phyloP scores from a whole-genome alignment of 2,113 vertebrate genomes.

The Hippocampus guttulatus region DNA sequence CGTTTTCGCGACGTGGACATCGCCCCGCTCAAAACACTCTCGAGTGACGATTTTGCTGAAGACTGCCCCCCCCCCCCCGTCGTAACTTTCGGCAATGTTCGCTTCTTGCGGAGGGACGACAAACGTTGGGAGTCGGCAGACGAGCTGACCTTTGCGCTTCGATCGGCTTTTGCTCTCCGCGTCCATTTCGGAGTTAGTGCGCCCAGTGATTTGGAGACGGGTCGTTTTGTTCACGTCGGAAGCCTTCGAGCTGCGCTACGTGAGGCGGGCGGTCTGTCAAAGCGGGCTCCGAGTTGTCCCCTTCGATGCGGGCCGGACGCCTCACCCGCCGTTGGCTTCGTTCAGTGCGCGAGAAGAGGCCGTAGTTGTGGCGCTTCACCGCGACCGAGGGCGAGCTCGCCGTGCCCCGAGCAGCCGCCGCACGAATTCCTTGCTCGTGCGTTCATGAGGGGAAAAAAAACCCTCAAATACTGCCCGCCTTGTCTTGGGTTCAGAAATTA shows the following conservation, averaged over 20 bases:
- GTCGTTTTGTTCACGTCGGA: not conserved
- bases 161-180: not conserved
- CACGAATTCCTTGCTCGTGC: too few species aligned
- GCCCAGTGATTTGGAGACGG: not conserved
- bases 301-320: too few species aligned
- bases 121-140: slow-evolving; percentile 29
- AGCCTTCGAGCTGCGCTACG: not conserved
- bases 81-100: not conserved
- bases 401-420: too few species aligned
- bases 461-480: not conserved
- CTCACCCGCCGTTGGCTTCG: too few species aligned
- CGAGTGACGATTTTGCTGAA: not conserved
- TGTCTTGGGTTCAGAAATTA: slow-evolving; percentile 71
- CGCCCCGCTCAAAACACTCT: not conserved
- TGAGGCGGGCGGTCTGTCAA: too few species aligned
- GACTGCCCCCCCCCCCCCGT: not conserved
- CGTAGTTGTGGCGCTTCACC: too few species aligned
- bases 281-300: too few species aligned
- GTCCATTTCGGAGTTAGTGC: too few species aligned
- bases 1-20: not conserved
- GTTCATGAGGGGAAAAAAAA: too few species aligned
- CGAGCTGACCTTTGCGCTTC: slow-evolving; percentile 19
- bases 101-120: not conserved
- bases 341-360: too few species aligned
- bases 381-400: too few species aligned